Base-by-base conservation (phyloP, 2,797 vertebrate species). In the Leuciscus waleckii region DNA sequence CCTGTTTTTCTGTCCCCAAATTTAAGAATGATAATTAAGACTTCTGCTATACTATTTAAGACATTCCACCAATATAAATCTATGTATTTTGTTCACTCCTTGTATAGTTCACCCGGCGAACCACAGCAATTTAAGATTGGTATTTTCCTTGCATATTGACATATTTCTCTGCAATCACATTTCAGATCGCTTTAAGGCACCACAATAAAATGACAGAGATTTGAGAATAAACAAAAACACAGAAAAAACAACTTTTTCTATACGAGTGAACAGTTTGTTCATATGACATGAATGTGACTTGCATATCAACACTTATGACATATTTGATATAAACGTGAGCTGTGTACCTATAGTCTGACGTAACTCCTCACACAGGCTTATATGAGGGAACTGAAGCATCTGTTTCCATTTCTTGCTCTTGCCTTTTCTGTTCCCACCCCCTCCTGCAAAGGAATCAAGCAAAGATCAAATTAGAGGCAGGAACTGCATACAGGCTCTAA, bases 361-460 rank as follows among this genome's bases (percentile, higher is more conserved):
- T 26, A 99, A 95, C 87, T 99, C 98, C 88, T 98, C 98, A 1
- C 98, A 99, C 89, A 96, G 92, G 92, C 98, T 99, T 84, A 99
- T 95, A 88, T 99, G 98, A 23, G 98, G 98, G 58, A 99, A 99
- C 94, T 98, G 98, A 43, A 99, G 94, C 97, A 99, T 98, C 95
- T 99, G 97, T 87, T 98, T 97, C 98, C 98, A 99, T 95, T 99
- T 99, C 94, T 99, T 99, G 91, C 98, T 99, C 90, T 99, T 99
- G 91, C 98, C 98, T 95, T 99, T 99, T 89, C 98, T 93, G 94
- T 97, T 99, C 75, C 98, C 98, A 0, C 96, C 97, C 3, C 98
- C 98, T 90, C 98, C 98, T 99, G 94, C 16, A 88, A 92, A 90
- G 81, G 86, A 90, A 86, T 68, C 56, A 29, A 87, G 68, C 76